Evolutionary conservation across 1,140 invertebrate species (phyloP), one percentile per base, ranked within the genome.

Genomic region (Ostrea edulis): DNA sequence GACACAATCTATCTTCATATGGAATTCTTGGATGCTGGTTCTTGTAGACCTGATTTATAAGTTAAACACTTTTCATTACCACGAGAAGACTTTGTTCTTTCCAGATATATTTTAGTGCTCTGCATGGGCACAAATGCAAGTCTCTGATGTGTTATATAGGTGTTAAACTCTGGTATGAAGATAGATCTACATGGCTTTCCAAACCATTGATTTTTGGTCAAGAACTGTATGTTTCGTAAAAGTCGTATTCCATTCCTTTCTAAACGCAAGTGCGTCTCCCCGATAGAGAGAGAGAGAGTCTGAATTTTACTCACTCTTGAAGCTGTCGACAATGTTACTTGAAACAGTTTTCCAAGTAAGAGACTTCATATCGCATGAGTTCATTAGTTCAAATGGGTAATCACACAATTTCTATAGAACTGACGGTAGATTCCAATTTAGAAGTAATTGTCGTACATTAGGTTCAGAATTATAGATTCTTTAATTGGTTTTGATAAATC

Each of bases 1-100:
- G n/a, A n/a, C 14, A 84, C 83, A 84, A 84, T 84, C 83, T 53
- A 84, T 55, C 83, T 44, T 51, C 3, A 81, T 14, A 81, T 22
- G 12, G 71, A 22, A 22, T n/a, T 20, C 8, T 83, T 83, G 29
- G 82, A n/a, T 44, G 82, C 44, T 52, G 20, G 1, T 8, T 83
- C 9, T 12, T 22, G 51, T 51, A 17, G 20, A 8, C 20, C 29
- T 51, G 29, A n/a, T 44, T 51, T 12, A n/a, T 12, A 35, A 83
- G 8, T 12, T 83, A 44, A 44, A 44, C 35, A 44, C 35, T 83
- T 58, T 54, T 25, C 8, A 51, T 52, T 82, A n/a, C 3, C 35
- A 12, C 4, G 53, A 20, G 53, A 11, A 7, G 8, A 52, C 1
- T n/a, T n/a, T 20, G 58, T 65, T 65, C 58, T 65, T 65, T 65